These are phyloP conservation scores for Leptinotarsa lineolata DNA, from an alignment of 1,140 invertebrate species.

Conservation along the genomic window DNA sequence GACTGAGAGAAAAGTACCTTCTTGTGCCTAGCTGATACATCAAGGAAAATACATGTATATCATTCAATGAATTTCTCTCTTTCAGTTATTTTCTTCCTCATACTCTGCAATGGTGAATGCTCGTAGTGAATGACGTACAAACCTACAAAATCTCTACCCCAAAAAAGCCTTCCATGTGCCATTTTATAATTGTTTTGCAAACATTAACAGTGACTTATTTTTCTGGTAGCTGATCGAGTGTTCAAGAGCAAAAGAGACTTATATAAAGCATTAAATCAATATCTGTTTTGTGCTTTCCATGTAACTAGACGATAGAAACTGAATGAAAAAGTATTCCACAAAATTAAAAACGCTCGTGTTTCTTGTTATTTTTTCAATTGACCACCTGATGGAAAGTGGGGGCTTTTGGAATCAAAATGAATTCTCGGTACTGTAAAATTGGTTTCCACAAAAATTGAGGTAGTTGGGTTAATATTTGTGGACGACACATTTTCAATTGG, in stretches of 20 bases:
- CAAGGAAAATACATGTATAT: neutral
- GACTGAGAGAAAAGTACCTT: no score
- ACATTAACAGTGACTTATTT: neutral
- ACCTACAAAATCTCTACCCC: neutral
- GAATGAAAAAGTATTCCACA: no score
- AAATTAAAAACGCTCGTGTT: no score
- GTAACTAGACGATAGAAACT: no score
- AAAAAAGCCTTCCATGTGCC: slow-evolving; percentile 4
- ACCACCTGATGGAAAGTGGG: no score
- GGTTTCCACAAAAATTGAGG: neutral
- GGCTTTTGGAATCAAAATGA: no score
- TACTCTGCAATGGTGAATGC: neutral
- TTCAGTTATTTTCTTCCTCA: neutral
- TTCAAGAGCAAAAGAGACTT: neutral
- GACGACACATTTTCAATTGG: neutral
- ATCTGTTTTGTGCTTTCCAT: neutral
- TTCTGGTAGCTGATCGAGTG: neutral
- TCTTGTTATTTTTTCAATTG: no score
- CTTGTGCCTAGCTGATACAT: no score
- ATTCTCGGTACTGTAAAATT: no score
- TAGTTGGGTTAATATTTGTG: neutral
- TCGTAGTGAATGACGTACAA: slow-evolving; percentile 9
- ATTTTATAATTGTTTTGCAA: neutral
- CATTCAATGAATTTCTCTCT: neutral
- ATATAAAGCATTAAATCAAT: neutral